Evolutionary conservation across 2,113 vertebrate genomes (phyloP), one percentile per base, ranked within the genome.

Genomic region (Perognathus longimembris): DNA sequence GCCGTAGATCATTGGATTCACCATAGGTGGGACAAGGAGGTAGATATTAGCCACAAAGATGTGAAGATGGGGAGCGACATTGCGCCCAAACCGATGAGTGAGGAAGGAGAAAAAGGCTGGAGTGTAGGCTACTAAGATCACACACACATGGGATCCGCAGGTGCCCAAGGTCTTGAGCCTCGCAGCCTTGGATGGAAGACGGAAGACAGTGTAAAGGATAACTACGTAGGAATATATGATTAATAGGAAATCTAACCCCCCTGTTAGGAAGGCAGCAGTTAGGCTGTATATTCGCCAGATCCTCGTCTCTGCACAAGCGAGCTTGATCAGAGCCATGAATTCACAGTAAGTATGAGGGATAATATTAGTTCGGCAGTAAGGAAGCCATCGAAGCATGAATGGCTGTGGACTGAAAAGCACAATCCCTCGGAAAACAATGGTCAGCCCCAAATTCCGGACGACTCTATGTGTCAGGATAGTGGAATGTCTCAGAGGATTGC

Each of bases 81-180:
- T 34, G 10, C 89, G 88, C 1, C 96, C 90, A 90, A 94, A 96
- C 5, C 95, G 92, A 4, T 97, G 96, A 2, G 88, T 94, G 36
- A 95, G 71, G 54, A 97, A 97, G 50, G 92, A 94, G 61, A 95
- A 96, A 30, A 96, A 93, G 7, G 67, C 95, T 45, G 90, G 95
- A 2, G 45, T 91, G 59, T 91, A 96, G 34, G 79, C 77, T 5
- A 85, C 61, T 34, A 94, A 82, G 40, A 95, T 96, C 32, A 92
- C 77, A 64, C 94, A 96, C 5, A 94, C 61, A 11, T 83, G 94
- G 67, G 90, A 93, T 12, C 85, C 95, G 64, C 95, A 96, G 1
- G 93, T 96, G 36, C 92, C 38, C 12, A 88, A 74, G 14, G 93
- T 81, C 79, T 93, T 94, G 76, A 92, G 61, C 7, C 6, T 0